phyloP scores from a whole-genome alignment of 2,888 invertebrate species.

The Eristalis pertinax region DNA sequence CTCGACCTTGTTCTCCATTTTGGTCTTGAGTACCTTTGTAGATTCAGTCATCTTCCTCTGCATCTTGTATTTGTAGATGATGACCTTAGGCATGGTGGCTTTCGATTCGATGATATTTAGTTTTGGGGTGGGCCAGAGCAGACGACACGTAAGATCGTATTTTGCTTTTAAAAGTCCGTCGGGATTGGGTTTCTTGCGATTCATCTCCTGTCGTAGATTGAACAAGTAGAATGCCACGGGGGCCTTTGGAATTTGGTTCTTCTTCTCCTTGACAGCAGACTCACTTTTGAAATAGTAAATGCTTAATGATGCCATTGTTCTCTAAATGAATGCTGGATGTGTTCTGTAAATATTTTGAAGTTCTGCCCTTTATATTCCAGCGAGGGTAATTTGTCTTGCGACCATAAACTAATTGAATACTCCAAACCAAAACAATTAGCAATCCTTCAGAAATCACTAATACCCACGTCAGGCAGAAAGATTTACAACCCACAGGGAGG shows the following conservation, averaged over 20 bases:
- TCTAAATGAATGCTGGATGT: neutral
- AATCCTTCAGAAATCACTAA: neutral
- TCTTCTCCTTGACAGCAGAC: neutral
- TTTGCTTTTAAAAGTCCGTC: neutral
- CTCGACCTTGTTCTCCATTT: neutral
- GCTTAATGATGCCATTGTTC: neutral
- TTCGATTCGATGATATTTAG: neutral
- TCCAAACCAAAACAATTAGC: neutral
- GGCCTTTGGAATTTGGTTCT: neutral
- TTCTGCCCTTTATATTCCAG: neutral
- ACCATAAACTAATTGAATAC: slow-evolving; percentile 7
- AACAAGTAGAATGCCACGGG: slow-evolving; percentile 2
- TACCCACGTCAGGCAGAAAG: slow-evolving; percentile 2
- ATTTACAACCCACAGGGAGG: slow-evolving; percentile 2
- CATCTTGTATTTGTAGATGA: slow-evolving; percentile 5
- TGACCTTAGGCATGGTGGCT: neutral
- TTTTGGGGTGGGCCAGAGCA: slow-evolving; percentile 1
- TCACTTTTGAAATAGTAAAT: neutral
- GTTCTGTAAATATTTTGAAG: neutral
- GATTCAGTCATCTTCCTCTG: neutral
- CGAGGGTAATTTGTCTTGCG: neutral
- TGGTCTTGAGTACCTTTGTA: neutral
- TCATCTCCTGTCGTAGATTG: neutral
- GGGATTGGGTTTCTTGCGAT: neutral
- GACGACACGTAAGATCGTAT: slow-evolving; percentile 8